A percentile compares a stretch with the other conserved stretches of the same genome.
These are phyloP conservation scores for Rallus limicola DNA, from an alignment of 2,113 vertebrate genomes.

Conservation along the genomic window DNA sequence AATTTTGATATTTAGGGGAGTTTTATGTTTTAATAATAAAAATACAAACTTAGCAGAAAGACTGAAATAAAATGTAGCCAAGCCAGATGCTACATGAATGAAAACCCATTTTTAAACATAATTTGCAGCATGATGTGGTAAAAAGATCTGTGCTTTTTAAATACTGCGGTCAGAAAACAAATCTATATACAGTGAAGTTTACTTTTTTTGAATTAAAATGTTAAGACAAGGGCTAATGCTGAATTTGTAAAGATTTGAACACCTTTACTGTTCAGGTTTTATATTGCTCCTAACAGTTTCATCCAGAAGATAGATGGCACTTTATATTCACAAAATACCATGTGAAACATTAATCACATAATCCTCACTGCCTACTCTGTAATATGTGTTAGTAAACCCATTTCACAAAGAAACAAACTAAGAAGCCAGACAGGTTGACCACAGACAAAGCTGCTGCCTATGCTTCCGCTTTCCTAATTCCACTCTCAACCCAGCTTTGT, in stretches of 20 bases:
- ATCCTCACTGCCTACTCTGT: neutral
- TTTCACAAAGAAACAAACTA: neutral
- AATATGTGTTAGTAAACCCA: neutral
- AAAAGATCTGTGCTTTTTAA: neutral
- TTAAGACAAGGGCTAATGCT: neutral
- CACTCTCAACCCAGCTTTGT: neutral
- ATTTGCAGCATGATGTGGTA: neutral
- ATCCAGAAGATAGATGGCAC: slow-evolving; percentile 40
- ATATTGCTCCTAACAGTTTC: neutral
- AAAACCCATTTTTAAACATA: neutral
- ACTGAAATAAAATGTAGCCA: neutral
- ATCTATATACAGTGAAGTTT: neutral
- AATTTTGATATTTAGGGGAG: neutral
- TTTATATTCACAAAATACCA: slow-evolving; percentile 37
- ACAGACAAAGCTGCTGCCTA: neutral
- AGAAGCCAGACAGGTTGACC: neutral
- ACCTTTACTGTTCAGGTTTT: neutral
- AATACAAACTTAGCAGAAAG: neutral
- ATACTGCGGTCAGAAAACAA: neutral
- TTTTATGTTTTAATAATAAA: neutral
- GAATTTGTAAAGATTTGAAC: neutral
- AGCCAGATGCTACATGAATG: neutral
- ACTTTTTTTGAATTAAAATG: neutral
- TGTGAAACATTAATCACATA: neutral
- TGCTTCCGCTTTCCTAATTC: neutral